Conservation (phyloP, 1,140 invertebrate species). For the Apis cerana region DNA sequence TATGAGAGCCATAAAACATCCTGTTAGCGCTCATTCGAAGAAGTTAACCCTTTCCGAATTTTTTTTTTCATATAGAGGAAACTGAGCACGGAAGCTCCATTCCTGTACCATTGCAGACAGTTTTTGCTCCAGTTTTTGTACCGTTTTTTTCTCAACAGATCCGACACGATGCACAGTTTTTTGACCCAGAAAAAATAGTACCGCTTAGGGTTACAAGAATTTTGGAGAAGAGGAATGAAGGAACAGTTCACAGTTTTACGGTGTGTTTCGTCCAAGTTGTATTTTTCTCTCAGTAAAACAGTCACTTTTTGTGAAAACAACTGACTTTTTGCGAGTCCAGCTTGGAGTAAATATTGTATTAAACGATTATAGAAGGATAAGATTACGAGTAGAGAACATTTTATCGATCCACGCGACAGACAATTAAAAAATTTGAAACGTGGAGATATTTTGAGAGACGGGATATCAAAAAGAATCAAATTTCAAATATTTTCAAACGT, state of each 20-base stretch:
- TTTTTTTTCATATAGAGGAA: conserved; percentile 11
- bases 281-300: background rate
- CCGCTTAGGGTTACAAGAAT: conserved; percentile 44
- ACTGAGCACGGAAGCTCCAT: background rate
- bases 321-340: background rate
- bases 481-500: no score
- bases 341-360: background rate
- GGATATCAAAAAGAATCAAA: no score
- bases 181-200: conserved; percentile 63
- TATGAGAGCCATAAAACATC: conserved; percentile 34
- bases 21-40: conserved; percentile 53
- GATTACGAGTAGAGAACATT: no score
- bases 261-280: no score
- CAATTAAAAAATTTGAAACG: no score
- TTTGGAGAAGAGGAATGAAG: background rate
- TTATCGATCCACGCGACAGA: background rate
- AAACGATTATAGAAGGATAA: background rate
- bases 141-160: conserved; percentile 11
- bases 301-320: background rate
- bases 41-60: conserved; percentile 60
- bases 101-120: background rate
- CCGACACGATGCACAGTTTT: conserved; percentile 29
- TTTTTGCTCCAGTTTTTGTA: conserved; percentile 50
- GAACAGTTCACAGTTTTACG: background rate
- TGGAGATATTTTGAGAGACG: no score